phyloP scores from a whole-genome alignment of 2,797 vertebrate genomes.

The Pteropus rufus region DNA sequence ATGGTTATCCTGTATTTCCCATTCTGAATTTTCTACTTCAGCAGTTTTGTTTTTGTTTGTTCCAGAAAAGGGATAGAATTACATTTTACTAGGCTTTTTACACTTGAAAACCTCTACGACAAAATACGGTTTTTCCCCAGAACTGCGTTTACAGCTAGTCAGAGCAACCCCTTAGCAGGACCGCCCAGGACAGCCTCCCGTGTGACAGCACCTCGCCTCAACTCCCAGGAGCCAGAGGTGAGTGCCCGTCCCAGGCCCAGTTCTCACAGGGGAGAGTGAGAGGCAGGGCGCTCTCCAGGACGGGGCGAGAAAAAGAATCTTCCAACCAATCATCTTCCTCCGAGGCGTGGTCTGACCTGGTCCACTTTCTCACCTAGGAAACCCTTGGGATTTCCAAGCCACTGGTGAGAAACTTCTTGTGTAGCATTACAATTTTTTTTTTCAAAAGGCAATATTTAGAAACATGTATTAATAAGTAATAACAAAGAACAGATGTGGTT shows the following conservation, averaged over 20 bases:
- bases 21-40: slow-evolving; percentile 67
- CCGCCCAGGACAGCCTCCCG: no score
- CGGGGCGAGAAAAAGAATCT: background rate
- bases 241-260: fast-evolving
- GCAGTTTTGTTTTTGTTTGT: slow-evolving; percentile 67
- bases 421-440: background rate
- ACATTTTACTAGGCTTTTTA: slow-evolving; percentile 61
- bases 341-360: background rate
- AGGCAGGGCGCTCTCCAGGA: background rate
- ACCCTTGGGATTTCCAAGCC: background rate
- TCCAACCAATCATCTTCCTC: background rate
- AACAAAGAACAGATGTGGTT: background rate
- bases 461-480: background rate
- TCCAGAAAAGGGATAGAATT: slow-evolving; percentile 62
- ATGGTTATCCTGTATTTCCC: slow-evolving; percentile 32
- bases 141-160: background rate
- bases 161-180: background rate
- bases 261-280: background rate
- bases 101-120: slow-evolving; percentile 45
- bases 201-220: fast-evolving
- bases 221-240: fast-evolving
- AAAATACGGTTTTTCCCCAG: background rate
- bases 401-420: background rate
- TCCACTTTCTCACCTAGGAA: background rate
- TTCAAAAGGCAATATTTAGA: slow-evolving; percentile 7